A percentile compares a stretch with the other conserved stretches of the same genome.
phyloP scores from a whole-genome alignment of 2,797 vertebrate genomes.

The Chelon labrosus region DNA sequence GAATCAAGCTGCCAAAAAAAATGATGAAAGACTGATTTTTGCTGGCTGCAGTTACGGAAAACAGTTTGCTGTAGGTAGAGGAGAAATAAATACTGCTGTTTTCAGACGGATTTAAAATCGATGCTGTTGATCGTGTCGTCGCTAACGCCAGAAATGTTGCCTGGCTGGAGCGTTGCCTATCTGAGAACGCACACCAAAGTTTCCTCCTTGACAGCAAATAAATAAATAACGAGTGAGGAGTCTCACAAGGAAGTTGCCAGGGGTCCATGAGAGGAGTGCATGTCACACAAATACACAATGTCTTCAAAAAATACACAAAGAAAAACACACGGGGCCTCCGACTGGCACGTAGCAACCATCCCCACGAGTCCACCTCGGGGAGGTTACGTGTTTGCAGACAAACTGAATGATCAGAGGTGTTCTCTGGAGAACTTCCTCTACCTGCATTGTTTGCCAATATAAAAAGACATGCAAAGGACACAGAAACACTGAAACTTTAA shows the following conservation, averaged over 20 bases:
- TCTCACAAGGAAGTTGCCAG: neutral
- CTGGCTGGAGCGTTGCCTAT: neutral
- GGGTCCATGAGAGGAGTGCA: neutral
- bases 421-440: no score
- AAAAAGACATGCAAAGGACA: no score
- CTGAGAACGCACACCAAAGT: neutral
- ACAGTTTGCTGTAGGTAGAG: neutral
- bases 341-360: neutral
- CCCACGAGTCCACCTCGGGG: neutral
- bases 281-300: neutral
- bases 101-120: neutral
- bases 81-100: neutral
- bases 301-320: neutral
- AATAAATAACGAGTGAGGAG: neutral
- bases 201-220: neutral
- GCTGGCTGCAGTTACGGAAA: constrained; percentile 3
- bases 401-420: neutral
- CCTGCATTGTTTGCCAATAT: no score
- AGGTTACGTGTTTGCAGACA: no score
- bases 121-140: neutral
- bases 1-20: constrained; percentile 22
- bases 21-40: neutral
- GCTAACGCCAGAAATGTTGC: neutral
- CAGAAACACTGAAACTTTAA: no score
- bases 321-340: neutral